Base-by-base conservation (phyloP, 2,888 invertebrate genomes). In the Epinotia brunnichana region DNA sequence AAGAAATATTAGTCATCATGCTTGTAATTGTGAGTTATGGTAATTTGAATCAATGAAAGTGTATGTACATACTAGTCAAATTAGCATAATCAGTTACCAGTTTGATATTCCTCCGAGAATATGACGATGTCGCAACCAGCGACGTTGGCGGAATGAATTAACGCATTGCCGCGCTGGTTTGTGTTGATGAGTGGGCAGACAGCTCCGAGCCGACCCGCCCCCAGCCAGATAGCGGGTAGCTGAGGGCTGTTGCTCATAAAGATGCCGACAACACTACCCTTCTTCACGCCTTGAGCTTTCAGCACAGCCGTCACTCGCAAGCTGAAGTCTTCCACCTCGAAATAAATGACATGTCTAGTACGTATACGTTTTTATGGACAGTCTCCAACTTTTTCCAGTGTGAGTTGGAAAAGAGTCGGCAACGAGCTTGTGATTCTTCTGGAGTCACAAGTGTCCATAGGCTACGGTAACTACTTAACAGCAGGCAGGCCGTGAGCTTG, bases 131-230 rank as follows among this genome's bases (percentile, higher is more conserved):
- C 96, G 80, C 98, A 97, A 76, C 97, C 95, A 0, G 98, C 97
- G 5, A 98, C 95, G 29, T 94, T 96, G 62, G 99, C 95, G 74
- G 98, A 98, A 90, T 99, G 99, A 64, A 96, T 88, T 7, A 99
- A 93, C 0, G 98, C 96, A 53, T 95, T 95, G 73, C 96, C 95
- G 63, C 97, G 94, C 79, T 98, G 95, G 89, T 99, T 99, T 64
- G 97, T 97, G 87, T 99, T 99, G 79, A 99, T 98, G 53, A 99
- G 94, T 0, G 99, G 98, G 0, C 97, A 94, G 53, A 98, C 94
- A 0, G 96, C 94, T 1, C 98, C 98, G 2, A 97, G 91, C 87
- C 99, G 98, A 2, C 97, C 96, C 69, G 98, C 94, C 0, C 99
- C 99, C 76, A 99, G 92, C 99, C 99, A 99, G 39, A 96, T 94